Evolutionary conservation across 2,797 vertebrate species (phyloP).

Genomic region (Yasuhikotakia modesta): DNA sequence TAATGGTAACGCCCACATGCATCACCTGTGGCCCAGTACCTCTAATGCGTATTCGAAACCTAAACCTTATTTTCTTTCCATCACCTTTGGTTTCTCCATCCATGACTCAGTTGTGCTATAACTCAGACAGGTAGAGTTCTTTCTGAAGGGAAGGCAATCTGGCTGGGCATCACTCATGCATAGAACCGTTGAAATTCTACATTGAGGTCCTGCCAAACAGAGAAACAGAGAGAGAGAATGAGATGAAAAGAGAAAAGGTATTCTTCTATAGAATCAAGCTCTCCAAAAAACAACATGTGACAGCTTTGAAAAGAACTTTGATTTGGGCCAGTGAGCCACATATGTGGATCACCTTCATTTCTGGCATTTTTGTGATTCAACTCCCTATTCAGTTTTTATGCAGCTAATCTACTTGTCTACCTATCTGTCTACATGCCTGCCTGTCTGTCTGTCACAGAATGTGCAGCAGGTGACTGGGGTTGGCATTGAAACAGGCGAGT

Average conservation of each 20-base stretch:
- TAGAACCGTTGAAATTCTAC: constrained; percentile 30
- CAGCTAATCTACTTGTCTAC: constrained; percentile 40
- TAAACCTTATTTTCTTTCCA: constrained; percentile 47
- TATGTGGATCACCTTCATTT: constrained; percentile 66
- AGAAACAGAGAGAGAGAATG: background rate
- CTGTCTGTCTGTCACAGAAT: constrained; percentile 71
- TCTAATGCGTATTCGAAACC: constrained; percentile 38
- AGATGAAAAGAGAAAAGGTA: constrained; percentile 20
- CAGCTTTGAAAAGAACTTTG: constrained; percentile 69
- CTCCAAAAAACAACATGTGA: constrained; percentile 72
- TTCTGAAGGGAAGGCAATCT: constrained; percentile 33
- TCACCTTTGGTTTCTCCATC: constrained; percentile 40
- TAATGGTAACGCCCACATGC: constrained; percentile 32
- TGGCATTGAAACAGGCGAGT: constrained; percentile 61
- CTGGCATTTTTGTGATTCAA: constrained; percentile 55
- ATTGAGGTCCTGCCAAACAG: constrained; percentile 18
- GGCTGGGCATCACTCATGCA: constrained; percentile 51
- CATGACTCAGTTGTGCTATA: constrained; percentile 5
- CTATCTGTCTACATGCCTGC: constrained; percentile 11
- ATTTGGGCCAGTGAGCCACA: constrained; percentile 72
- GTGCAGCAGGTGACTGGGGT: constrained; percentile 61
- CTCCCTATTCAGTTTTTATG: constrained; percentile 54
- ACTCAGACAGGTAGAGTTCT: constrained; percentile 17
- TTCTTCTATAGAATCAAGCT: constrained; percentile 23
- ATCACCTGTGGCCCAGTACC: constrained; percentile 4